Conservation (phyloP, 2,888 invertebrate genomes). For the Drosophila histrio region DNA sequence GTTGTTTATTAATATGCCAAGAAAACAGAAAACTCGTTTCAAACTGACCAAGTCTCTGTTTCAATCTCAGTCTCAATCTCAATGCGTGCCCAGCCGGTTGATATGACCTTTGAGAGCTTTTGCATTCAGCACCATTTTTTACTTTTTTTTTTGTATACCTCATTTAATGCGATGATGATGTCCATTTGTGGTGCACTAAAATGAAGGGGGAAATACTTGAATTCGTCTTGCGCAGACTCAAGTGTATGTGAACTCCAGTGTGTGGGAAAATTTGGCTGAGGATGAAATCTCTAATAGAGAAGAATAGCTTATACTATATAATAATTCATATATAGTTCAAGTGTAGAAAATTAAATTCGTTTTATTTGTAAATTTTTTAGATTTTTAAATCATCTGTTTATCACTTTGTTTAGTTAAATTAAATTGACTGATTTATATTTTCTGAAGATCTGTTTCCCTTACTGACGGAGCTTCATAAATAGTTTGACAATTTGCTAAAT, state of each 20-base stretch:
- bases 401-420: background rate
- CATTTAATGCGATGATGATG: slow-evolving; percentile 30
- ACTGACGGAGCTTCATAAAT: background rate
- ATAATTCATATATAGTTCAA: too few relatives aligned
- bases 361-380: background rate
- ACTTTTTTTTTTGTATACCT: slow-evolving; percentile 28
- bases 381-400: background rate
- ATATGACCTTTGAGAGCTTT: slow-evolving; percentile 71
- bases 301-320: background rate
- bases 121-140: slow-evolving; percentile 42
- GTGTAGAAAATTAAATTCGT: background rate
- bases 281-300: background rate
- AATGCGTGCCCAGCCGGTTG: slow-evolving; percentile 72
- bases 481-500: background rate
- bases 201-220: slow-evolving; percentile 17
- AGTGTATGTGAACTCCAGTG: slow-evolving; percentile 13
- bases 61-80: slow-evolving; percentile 24
- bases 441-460: background rate
- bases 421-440: background rate
- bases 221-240: background rate
- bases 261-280: slow-evolving; percentile 43
- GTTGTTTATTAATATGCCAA: slow-evolving; percentile 44
- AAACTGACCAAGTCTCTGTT: slow-evolving; percentile 21
- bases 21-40: slow-evolving; percentile 60
- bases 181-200: slow-evolving; percentile 28